Conservation (phyloP, 2,113 vertebrate species). For the Stigmatopora argus region DNA sequence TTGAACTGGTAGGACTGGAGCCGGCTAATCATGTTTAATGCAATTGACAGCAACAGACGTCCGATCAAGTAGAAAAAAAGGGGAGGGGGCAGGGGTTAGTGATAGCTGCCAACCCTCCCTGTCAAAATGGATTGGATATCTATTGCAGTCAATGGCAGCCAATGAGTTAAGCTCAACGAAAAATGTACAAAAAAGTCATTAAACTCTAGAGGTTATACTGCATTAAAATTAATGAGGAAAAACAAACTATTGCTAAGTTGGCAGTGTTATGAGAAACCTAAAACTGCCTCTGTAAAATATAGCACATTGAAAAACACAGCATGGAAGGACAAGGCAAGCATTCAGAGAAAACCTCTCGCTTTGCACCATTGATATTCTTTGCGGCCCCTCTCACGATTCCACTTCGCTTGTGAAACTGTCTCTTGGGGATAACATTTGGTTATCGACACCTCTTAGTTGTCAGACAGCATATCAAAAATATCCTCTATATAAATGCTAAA, state of each 20-base stretch:
- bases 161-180: not conserved
- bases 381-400: slow-evolving; percentile 7
- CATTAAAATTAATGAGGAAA: slow-evolving; percentile 1
- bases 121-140: no score
- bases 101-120: no score
- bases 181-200: not conserved
- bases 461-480: slow-evolving; percentile 76
- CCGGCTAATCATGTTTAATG: no score
- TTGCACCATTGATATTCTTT: slow-evolving; percentile 31
- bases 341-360: slow-evolving; percentile 60
- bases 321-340: slow-evolving; percentile 56
- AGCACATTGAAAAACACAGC: slow-evolving; percentile 65
- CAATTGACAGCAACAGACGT: no score
- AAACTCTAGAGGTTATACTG: not conserved
- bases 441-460: slow-evolving; percentile 32
- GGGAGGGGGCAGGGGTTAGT: no score
- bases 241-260: not conserved
- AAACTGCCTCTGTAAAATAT: not conserved
- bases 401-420: slow-evolving; percentile 18
- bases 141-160: no score
- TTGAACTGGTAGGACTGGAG: no score
- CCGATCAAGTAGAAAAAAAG: no score
- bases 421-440: slow-evolving; percentile 24
- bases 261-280: not conserved
- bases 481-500: slow-evolving; percentile 65